Conservation (phyloP, 2,797 vertebrate genomes). For the Darevskia mixta region DNA sequence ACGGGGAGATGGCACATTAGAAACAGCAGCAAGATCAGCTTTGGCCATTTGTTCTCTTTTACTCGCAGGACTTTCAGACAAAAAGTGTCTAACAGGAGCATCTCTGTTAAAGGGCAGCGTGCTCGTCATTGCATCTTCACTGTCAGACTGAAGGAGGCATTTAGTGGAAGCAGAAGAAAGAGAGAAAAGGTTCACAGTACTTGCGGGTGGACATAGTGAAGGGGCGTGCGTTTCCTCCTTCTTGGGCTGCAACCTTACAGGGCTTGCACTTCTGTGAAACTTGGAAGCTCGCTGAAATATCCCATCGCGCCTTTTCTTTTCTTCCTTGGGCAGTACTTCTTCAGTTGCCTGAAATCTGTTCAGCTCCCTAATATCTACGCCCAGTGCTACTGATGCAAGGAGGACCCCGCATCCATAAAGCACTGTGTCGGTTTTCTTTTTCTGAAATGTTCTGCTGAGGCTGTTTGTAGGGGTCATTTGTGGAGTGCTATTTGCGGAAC, state of each 20-base stretch:
- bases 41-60: conserved; percentile 32
- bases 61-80: conserved; percentile 22
- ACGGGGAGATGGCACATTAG: conserved; percentile 19
- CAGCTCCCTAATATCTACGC: conserved; percentile 88
- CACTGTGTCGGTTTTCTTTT: conserved; percentile 85
- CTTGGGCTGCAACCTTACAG: conserved; percentile 72
- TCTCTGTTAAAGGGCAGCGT: not conserved
- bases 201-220: conserved; percentile 50
- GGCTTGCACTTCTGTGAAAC: conserved; percentile 86
- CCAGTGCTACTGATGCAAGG: conserved; percentile 90
- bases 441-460: conserved; percentile 80
- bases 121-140: conserved; percentile 62
- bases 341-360: conserved; percentile 74
- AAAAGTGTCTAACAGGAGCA: conserved; percentile 32
- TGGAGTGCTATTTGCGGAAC: conserved; percentile 83
- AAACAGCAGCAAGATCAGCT: conserved; percentile 13
- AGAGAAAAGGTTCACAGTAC: conserved; percentile 83
- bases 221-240: conserved; percentile 78
- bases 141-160: conserved; percentile 83
- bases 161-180: conserved; percentile 90
- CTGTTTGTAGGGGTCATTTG: conserved; percentile 88
- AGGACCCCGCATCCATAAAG: conserved; percentile 87
- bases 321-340: conserved; percentile 83
- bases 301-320: conserved; percentile 88
- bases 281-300: conserved; percentile 88